Percentiles rank a stretch among this genome's conserved stretches.
Conservation (phyloP, 2,797 vertebrate species). For the Erithacus rubecula region DNA sequence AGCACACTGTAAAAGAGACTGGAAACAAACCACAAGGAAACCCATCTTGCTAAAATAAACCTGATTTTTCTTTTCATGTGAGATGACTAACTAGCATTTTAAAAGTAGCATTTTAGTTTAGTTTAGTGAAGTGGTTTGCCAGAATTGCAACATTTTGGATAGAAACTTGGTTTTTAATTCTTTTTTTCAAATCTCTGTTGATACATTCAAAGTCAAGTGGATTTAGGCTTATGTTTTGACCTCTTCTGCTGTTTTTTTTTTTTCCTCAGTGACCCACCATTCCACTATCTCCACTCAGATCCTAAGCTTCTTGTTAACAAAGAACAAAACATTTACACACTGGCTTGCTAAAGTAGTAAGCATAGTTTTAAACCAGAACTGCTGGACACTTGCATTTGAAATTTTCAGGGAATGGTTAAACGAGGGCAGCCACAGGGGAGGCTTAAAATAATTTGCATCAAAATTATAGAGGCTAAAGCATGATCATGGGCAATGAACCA, state of each 20-base stretch:
- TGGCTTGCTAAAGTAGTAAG: neutral
- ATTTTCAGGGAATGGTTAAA: neutral
- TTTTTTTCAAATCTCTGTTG: neutral
- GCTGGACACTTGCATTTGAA: neutral
- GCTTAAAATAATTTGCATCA: neutral
- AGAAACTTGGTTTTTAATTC: neutral
- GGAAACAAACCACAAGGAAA: conserved; percentile 35
- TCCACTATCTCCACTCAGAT: neutral
- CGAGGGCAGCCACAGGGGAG: neutral
- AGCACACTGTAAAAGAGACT: conserved; percentile 26
- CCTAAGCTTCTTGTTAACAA: neutral
- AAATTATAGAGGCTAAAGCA: neutral
- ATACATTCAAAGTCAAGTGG: neutral
- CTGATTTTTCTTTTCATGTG: neutral
- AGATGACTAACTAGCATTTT: neutral
- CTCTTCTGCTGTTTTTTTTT: neutral
- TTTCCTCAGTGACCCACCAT: neutral
- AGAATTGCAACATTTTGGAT: neutral
- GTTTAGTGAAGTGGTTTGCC: neutral
- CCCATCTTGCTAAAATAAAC: conserved; percentile 41
- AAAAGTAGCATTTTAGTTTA: neutral
- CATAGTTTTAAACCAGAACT: neutral
- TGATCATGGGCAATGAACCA: neutral
- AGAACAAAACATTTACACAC: neutral
- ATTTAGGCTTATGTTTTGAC: neutral